Evolutionary conservation across 1,140 invertebrate species (phyloP), one percentile per base, ranked within the genome.

Genomic region (Pogonomyrmex barbatus): DNA sequence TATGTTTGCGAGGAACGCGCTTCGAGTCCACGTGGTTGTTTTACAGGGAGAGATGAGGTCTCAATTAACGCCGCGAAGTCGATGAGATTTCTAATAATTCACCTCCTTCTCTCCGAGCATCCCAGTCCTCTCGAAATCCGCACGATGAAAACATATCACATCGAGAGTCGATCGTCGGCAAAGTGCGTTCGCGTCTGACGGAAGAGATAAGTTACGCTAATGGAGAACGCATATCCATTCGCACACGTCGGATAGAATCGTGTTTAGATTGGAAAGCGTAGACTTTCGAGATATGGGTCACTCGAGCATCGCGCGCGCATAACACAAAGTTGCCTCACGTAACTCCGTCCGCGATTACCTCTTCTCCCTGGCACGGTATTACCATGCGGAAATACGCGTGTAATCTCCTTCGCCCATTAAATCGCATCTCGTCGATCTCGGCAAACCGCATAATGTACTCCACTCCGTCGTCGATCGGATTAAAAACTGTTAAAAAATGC

Each of bases 341-440:
- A 82, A 73, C 42, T 73, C 30, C 14, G 14, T 8, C 1, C 79
- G 79, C 54, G 54, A 88, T 33, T 56, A 42, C 42, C 63, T 65
- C 14, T 45, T 76, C 54, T 2, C 17, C 42, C 17, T 58, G 50
- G 12, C 24, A 58, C 52, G 60, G 8, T 33, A 86, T 79, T 76
- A 62, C 39, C 60, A n/a, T 67, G 50, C 17, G 67, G 79, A 62
- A 81, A 86, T 50, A 17, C 10, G 65, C 63, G 79, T 78, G 71
- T 73, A 83, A 89, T 88, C 73, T 88, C 68, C 75, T 63, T 52
- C 42, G 50, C 56, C 58, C 58, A 68, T 52, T 86, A 81, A 87
- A 67, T 39, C n/a, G 33, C 17, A 45, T 42, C 14, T 42, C 68
- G 47, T 30, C 42, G 50, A 42, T 39, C 45, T 68, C 54, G 63